These are phyloP conservation scores for Automeris io DNA, from an alignment of 2,888 invertebrate genomes.

Conservation along the genomic window DNA sequence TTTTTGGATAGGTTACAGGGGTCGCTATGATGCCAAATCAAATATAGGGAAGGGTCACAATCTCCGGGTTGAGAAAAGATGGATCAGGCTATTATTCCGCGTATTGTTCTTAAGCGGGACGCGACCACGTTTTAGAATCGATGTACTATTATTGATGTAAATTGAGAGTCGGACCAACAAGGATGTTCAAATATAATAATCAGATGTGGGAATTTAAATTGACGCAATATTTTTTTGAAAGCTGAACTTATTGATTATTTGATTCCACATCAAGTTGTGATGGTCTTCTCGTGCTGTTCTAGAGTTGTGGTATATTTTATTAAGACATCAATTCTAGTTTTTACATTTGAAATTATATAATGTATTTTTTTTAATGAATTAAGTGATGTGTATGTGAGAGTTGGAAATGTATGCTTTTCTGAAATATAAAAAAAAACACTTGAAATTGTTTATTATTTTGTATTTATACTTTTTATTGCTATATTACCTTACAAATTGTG, in stretches of 20 bases:
- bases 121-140: not conserved
- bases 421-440: slow-evolving; percentile 39
- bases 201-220: no score
- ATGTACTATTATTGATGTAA: not conserved
- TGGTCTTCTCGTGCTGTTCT: no score
- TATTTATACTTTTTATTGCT: not conserved
- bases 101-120: not conserved
- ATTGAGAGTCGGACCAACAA: not conserved
- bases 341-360: slow-evolving; percentile 2
- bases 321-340: slow-evolving; percentile 1
- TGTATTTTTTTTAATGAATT: slow-evolving; percentile 3
- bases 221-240: no score
- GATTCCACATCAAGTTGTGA: no score
- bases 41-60: not conserved
- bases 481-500: not conserved
- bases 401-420: slow-evolving; percentile 54
- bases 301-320: no score
- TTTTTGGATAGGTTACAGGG: not conserved
- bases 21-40: not conserved
- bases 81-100: not conserved
- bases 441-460: slow-evolving; percentile 25
- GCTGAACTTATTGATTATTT: no score
- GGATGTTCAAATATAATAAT: no score
- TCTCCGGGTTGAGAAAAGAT: no score
- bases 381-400: slow-evolving; percentile 15